These are phyloP conservation scores for Eucidaris tribuloides DNA, from an alignment of 35 echinoderm and acorn worm species.

Conservation along the genomic window DNA sequence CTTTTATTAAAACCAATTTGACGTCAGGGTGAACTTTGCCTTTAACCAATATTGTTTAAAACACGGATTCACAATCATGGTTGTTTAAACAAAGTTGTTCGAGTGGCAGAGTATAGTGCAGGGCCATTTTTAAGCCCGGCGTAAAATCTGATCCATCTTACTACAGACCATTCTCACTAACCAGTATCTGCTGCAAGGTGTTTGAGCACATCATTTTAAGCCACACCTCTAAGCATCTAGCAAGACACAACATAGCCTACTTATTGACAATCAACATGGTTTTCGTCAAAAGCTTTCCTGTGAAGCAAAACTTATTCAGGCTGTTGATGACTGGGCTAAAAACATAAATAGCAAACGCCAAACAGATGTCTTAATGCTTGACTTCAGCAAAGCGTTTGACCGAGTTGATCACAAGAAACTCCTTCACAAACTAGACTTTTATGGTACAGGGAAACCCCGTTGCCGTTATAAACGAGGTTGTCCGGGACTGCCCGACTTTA, in stretches of 20 bases:
- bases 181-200: background rate
- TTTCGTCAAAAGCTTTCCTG: conserved; percentile 18
- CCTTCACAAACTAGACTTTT: conserved; percentile 24
- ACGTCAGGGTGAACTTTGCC: too few species aligned
- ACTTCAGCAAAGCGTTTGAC: conserved; percentile 9
- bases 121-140: background rate
- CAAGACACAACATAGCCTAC: background rate
- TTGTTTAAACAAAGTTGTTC: too few species aligned
- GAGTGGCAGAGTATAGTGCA: too few species aligned
- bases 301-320: conserved; percentile 26
- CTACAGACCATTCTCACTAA: background rate
- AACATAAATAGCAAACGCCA: background rate
- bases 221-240: background rate
- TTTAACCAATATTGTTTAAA: too few species aligned
- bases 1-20: too few species aligned
- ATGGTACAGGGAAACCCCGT: background rate
- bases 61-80: too few species aligned
- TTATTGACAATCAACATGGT: conserved; percentile 15
- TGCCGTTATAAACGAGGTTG: background rate
- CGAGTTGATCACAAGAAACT: background rate
- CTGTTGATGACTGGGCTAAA: conserved; percentile 10
- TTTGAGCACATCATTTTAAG: background rate
- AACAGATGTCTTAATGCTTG: conserved; percentile 8
- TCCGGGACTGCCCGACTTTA: background rate
- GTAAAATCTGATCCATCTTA: background rate